phyloP scores from a whole-genome alignment of 2,888 invertebrate genomes.

The Mimumesa dahlbomi region DNA sequence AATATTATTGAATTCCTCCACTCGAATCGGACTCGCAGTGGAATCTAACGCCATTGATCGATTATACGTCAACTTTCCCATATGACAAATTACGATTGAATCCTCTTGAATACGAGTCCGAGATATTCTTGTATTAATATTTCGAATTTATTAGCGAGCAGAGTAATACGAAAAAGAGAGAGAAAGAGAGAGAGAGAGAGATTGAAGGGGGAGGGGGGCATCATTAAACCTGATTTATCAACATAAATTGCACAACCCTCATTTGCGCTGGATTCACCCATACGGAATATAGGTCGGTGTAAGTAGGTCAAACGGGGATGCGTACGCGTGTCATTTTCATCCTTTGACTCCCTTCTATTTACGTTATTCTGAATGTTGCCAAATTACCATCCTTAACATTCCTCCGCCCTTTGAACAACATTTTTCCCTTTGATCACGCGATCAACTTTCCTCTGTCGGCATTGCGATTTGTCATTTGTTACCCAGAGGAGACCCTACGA shows the following conservation, averaged over 20 bases:
- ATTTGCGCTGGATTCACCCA: conserved; percentile 15
- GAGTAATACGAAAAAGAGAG: too few relatives aligned
- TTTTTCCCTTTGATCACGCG: too few relatives aligned
- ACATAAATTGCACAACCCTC: conserved; percentile 8
- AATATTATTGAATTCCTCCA: background rate
- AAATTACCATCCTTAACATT: background rate
- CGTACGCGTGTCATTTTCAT: conserved; percentile 17
- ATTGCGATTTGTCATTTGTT: too few relatives aligned
- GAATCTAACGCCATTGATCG: too few relatives aligned
- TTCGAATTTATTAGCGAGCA: conserved; percentile 1
- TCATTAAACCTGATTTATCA: conserved; percentile 14
- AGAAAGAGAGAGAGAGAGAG: too few relatives aligned
- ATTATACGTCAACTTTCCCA: too few relatives aligned
- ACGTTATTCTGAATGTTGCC: background rate
- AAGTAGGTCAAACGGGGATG: conserved; percentile 33
- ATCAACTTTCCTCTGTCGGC: too few relatives aligned
- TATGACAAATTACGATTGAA: too few relatives aligned
- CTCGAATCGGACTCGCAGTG: background rate
- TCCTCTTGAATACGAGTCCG: too few relatives aligned
- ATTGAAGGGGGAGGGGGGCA: too few relatives aligned
- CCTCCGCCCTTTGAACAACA: background rate
- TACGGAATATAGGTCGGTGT: conserved; percentile 35
- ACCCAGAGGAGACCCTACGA: too few relatives aligned
- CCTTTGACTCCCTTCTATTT: conserved; percentile 8
- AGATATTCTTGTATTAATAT: background rate